Evolutionary conservation across 2,888 invertebrate species (phyloP).

Genomic region (Crioceris asparagi): DNA sequence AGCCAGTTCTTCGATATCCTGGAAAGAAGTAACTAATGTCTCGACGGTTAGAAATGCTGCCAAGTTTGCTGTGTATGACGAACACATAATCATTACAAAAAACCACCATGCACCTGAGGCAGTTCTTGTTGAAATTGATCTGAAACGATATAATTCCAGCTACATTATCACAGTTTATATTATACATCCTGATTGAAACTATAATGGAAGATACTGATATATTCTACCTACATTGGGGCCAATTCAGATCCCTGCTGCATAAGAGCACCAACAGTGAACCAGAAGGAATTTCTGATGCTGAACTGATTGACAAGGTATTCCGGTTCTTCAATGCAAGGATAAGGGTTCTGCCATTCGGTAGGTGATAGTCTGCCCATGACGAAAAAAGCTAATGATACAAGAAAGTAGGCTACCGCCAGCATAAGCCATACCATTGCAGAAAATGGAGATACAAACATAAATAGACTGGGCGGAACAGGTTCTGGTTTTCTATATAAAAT

Average conservation of each 20-base stretch:
- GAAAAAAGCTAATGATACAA: constrained; percentile 70
- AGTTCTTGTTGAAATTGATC: constrained; percentile 79
- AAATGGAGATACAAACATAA: constrained; percentile 88
- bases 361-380: constrained; percentile 72
- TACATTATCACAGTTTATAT: neutral
- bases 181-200: too few species aligned
- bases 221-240: constrained; percentile 60
- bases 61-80: constrained; percentile 83
- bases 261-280: constrained; percentile 79
- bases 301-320: constrained; percentile 77
- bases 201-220: neutral
- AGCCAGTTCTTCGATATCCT: constrained; percentile 75
- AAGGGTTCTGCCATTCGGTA: constrained; percentile 81
- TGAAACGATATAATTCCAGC: constrained; percentile 28
- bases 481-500: constrained; percentile 82
- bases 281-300: constrained; percentile 71
- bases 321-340: constrained; percentile 75
- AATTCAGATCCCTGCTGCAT: constrained; percentile 83
- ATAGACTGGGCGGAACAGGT: constrained; percentile 75
- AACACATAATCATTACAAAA: constrained; percentile 76
- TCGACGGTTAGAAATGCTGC: constrained; percentile 85
- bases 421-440: constrained; percentile 72
- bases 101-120: constrained; percentile 86
- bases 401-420: constrained; percentile 68
- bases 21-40: constrained; percentile 56